Evolutionary conservation across 2,888 invertebrate genomes (phyloP).

Genomic region (Chrysodeixis includens): DNA sequence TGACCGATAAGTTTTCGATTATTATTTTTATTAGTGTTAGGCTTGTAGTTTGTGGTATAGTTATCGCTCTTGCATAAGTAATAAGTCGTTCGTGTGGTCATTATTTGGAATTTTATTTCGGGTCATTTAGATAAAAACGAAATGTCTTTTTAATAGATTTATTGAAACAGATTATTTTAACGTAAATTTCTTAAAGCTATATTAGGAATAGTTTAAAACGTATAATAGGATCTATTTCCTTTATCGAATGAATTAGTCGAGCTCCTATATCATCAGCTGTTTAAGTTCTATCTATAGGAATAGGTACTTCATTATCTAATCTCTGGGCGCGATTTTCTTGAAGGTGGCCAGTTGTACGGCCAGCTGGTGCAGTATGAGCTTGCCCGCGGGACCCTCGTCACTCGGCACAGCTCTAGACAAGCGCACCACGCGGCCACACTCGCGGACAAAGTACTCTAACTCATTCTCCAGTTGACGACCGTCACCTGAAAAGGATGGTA

Average conservation of each 20-base stretch:
- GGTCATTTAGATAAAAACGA: conserved; percentile 1
- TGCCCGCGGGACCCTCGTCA: conserved; percentile 88
- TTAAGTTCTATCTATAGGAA: neutral
- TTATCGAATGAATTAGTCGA: neutral
- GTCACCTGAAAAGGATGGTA: conserved; percentile 75
- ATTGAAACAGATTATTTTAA: conserved; percentile 15
- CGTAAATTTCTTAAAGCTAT: conserved; percentile 25
- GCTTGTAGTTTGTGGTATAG: conserved; percentile 15
- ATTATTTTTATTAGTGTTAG: conserved; percentile 45
- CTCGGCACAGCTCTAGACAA: conserved; percentile 93
- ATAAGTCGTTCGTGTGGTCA: neutral
- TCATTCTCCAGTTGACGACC: conserved; percentile 91
- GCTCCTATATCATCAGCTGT: neutral
- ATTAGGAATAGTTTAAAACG: neutral
- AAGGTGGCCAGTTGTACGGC: conserved; percentile 94
- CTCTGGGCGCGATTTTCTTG: conserved; percentile 91
- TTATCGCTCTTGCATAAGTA: conserved; percentile 9
- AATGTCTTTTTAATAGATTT: conserved; percentile 13
- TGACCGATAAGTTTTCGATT: conserved; percentile 64
- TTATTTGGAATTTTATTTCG: conserved; percentile 5
- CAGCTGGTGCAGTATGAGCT: conserved; percentile 93
- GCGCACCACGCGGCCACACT: conserved; percentile 95
- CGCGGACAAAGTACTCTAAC: conserved; percentile 96
- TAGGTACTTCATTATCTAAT: conserved; percentile 60
- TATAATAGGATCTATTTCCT: neutral